Base-by-base conservation (phyloP, 2,113 vertebrate species). In the Hypomesus transpacificus region DNA sequence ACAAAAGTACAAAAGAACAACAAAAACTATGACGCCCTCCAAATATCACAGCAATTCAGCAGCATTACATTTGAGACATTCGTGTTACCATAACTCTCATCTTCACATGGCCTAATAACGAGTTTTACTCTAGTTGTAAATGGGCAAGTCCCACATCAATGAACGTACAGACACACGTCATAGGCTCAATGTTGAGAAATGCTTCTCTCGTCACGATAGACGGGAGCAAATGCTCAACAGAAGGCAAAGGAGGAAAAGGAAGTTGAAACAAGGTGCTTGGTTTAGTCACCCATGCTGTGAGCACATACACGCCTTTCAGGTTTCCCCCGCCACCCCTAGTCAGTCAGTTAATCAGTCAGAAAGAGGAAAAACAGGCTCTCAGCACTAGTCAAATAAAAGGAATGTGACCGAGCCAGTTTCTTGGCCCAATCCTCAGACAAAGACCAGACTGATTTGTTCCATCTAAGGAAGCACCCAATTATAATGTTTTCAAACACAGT, bases 1-100 rank as follows among this genome's bases (percentile, higher is more conserved):
- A 72, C 58, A 83, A 79, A 71, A 9, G 17, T 99, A 71, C 58
- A 83, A 79, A 71, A 9, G 17, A 39, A 34, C 3, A 52, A 34
- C 18, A 1, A 66, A 63, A 63, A 3, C 3, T 59, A 17, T 17
- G 14, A 16, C 16, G 1, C 13, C 24, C 18, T 28, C 11, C 11
- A 28, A 14, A 62, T 11, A 62, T 31, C 57, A 8, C 57, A 21
- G 11, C n/a, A n/a, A 4, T 6, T 21, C 20, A 22, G 54, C 14
- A 54, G 39, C 39, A 46, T 54, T 18, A 56, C 54, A 56, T 56
- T 56, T 34, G 5, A 4, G 7, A 4, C 31, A 34, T 34, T 26
- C 3, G 31, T 34, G 31, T 34, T 34, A 7, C 31, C 31, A 34
- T 34, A 34, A 34, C 31, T 34, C 31, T 34, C 31, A 34, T 34